phyloP scores from a whole-genome alignment of 2,797 vertebrate species.

The Sarcophilus harrisii region DNA sequence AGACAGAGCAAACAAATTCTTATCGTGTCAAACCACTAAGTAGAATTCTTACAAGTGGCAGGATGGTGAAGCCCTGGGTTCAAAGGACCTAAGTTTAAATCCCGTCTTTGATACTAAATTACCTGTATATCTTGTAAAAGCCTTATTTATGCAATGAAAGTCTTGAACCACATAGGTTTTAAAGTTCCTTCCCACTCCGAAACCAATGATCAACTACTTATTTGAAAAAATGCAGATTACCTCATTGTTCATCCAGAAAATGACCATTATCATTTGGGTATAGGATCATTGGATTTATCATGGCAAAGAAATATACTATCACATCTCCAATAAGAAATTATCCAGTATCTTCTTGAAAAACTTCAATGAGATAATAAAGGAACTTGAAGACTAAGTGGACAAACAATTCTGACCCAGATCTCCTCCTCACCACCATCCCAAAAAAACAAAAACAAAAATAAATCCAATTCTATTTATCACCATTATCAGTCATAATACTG shows the following conservation, averaged over 20 bases:
- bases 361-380: neutral
- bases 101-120: neutral
- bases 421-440: rapidly evolving
- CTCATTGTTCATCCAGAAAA: neutral
- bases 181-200: neutral
- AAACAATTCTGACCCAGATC: neutral
- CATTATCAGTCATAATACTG: neutral
- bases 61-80: neutral
- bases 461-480: neutral
- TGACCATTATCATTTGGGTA: neutral
- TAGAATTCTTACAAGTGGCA: neutral
- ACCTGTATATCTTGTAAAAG: neutral
- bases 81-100: neutral
- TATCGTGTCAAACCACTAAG: neutral
- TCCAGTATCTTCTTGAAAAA: neutral
- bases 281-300: neutral
- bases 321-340: neutral
- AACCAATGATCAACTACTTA: neutral
- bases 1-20: neutral
- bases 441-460: neutral
- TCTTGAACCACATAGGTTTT: neutral
- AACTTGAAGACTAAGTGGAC: neutral
- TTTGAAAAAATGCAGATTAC: neutral
- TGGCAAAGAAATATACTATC: neutral
- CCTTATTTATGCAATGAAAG: neutral